Percentiles rank a stretch among this genome's conserved stretches.
These are phyloP conservation scores for Oncorhynchus nerka DNA, from an alignment of 2,113 vertebrate species.

Conservation along the genomic window DNA sequence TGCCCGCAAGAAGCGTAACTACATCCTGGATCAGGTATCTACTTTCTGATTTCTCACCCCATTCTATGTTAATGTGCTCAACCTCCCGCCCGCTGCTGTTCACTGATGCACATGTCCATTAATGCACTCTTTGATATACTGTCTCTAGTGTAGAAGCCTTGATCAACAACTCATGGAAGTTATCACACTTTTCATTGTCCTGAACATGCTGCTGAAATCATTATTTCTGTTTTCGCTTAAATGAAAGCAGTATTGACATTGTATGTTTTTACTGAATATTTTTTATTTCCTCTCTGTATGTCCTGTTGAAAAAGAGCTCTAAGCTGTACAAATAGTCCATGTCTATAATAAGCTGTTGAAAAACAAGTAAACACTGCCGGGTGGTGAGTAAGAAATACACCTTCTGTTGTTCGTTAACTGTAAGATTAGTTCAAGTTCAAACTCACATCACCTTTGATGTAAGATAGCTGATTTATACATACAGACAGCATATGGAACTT, in stretches of 20 bases:
- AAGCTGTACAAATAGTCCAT: constrained; percentile 81
- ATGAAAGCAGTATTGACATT: constrained; percentile 24
- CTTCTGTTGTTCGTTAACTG: constrained; percentile 76
- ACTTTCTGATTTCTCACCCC: constrained; percentile 33
- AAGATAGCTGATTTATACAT: constrained; percentile 13
- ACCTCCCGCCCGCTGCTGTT: constrained; percentile 26
- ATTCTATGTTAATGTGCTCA: constrained; percentile 20
- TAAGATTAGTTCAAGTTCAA: constrained; percentile 40
- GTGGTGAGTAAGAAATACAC: constrained; percentile 83
- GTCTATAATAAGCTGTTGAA: constrained; percentile 82
- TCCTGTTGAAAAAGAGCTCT: constrained; percentile 68
- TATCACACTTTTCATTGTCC: constrained; percentile 21
- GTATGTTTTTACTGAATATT: constrained; percentile 2
- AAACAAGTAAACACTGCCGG: constrained; percentile 78
- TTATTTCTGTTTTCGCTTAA: constrained; percentile 19
- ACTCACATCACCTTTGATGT: constrained; percentile 21
- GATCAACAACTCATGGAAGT: constrained; percentile 15
- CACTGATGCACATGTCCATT: constrained; percentile 32
- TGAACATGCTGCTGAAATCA: constrained; percentile 7
- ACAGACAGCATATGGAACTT: constrained; percentile 60
- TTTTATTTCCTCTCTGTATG: constrained; percentile 68
- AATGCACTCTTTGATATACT: constrained; percentile 9
- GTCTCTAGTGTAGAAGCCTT: constrained; percentile 14
- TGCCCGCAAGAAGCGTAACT: constrained; percentile 89
- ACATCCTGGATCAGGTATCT: constrained; percentile 89